These are phyloP conservation scores for Enteromius fasciolatus DNA, from an alignment of 2,797 vertebrate species.

Conservation along the genomic window DNA sequence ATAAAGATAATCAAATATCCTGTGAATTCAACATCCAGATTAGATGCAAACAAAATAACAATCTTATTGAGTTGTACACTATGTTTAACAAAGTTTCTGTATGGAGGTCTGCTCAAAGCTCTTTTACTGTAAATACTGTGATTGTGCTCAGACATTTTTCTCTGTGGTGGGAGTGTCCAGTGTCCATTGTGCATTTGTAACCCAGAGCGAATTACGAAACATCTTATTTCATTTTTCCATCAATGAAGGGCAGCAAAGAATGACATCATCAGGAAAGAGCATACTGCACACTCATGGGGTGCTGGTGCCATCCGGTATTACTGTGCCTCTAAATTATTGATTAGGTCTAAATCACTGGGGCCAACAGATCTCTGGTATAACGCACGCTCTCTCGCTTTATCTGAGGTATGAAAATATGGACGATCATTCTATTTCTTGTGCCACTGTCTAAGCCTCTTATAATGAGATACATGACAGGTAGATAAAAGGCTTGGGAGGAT, in stretches of 20 bases:
- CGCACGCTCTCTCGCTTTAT: slow-evolving; percentile 39
- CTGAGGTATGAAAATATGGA: slow-evolving; percentile 1
- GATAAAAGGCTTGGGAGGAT: slow-evolving; percentile 49
- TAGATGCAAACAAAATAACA: slow-evolving; percentile 21
- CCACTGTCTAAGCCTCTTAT: slow-evolving; percentile 30
- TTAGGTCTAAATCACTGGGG: slow-evolving; percentile 65
- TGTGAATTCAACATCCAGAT: neutral
- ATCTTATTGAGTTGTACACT: slow-evolving; percentile 7
- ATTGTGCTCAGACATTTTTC: slow-evolving; percentile 61
- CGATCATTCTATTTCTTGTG: neutral
- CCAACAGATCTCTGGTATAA: slow-evolving; percentile 46
- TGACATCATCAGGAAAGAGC: slow-evolving; percentile 43
- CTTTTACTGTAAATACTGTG: slow-evolving; percentile 53
- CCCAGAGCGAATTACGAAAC: neutral
- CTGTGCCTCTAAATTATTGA: slow-evolving; percentile 77
- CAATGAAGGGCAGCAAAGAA: slow-evolving; percentile 35
- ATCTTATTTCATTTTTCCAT: slow-evolving; percentile 18
- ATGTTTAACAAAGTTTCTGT: slow-evolving; percentile 34
- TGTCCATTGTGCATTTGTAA: slow-evolving; percentile 31
- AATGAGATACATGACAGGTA: slow-evolving; percentile 44
- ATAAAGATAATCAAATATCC: slow-evolving; percentile 21
- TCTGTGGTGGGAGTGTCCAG: slow-evolving; percentile 39
- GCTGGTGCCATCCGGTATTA: slow-evolving; percentile 71
- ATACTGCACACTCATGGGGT: slow-evolving; percentile 51
- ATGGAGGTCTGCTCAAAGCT: slow-evolving; percentile 35